Evolutionary conservation across 2,888 invertebrate genomes (phyloP), one percentile per base, ranked within the genome.

Genomic region (Lasioglossum pauxillum): DNA sequence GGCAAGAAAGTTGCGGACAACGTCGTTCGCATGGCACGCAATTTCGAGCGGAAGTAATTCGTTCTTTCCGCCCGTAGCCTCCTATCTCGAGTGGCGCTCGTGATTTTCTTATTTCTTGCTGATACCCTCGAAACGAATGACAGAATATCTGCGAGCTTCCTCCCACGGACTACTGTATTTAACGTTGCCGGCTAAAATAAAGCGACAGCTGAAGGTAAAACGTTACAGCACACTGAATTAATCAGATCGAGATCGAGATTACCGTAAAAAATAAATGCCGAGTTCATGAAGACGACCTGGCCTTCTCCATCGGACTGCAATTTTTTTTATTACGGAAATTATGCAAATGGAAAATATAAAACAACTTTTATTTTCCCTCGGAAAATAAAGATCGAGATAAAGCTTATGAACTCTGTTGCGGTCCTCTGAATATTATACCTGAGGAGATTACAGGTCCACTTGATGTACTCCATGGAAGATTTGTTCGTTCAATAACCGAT

Each of bases 41-140:
- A 60, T 79, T 78, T 60, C 46, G 4, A 35, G 44, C 19, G 67
- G 60, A 46, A 8, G 71, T 60, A 41, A 60, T 74, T 27, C 46
- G 46, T 46, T 73, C 57, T 44, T 60, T 67, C 19, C 46, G 44
- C 14, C 27, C 31, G 41, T 27, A 27, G 8, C n/a, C 5, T 35
- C 23, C 35, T 49, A 19, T 67, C 46, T 77, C 31, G 23, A 14
- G 31, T 1, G 60, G 60, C 14, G 23, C 14, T 60, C 35, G 12
- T 67, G 23, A 44, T 27, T 44, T 72, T 72, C 72, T 27, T 72
- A 27, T 72, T 44, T 72, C n/a, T 44, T 44, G 72, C 41, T 23
- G 67, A 67, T 35, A 35, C 35, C 35, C 67, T 23, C 35, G 31
- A 38, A 67, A 8, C 7, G 31, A 31, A 35, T 35, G 31, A 67